These are phyloP conservation scores for Acromyrmex heyeri DNA, from an alignment of 1,140 invertebrate species.

Conservation along the genomic window DNA sequence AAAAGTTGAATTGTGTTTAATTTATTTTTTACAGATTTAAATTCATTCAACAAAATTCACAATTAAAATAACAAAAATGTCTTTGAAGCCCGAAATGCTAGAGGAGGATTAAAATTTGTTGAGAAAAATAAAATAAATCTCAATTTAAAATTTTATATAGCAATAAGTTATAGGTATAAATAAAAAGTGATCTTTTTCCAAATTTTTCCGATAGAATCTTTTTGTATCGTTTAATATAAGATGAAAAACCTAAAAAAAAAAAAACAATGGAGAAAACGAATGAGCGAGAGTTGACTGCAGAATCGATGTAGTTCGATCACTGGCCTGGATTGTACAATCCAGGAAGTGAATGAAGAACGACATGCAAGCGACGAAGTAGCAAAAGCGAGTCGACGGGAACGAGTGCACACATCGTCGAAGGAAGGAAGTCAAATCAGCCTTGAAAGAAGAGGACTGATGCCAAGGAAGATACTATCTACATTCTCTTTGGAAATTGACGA, in stretches of 20 bases:
- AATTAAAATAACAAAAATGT: no score
- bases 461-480: conserved; percentile 49
- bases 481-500: conserved; percentile 60
- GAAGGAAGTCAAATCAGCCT: conserved; percentile 50
- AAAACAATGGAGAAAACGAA: neutral
- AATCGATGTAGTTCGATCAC: conserved; percentile 10
- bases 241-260: neutral
- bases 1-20: no score
- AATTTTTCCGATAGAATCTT: neutral
- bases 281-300: neutral
- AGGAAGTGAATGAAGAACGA: conserved; percentile 56
- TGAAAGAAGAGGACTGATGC: conserved; percentile 10
- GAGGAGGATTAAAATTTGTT: neutral
- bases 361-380: conserved; percentile 32
- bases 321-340: conserved; percentile 59
- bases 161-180: neutral
- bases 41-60: no score
- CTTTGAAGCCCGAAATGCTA: no score
- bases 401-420: conserved; percentile 21
- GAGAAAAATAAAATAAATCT: neutral
- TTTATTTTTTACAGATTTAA: no score
- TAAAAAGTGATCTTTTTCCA: neutral
- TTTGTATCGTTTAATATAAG: neutral
- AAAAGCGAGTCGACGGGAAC: conserved; percentile 25
- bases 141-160: neutral